Base-by-base conservation (phyloP, 2,113 vertebrate genomes). In the Morone saxatilis region DNA sequence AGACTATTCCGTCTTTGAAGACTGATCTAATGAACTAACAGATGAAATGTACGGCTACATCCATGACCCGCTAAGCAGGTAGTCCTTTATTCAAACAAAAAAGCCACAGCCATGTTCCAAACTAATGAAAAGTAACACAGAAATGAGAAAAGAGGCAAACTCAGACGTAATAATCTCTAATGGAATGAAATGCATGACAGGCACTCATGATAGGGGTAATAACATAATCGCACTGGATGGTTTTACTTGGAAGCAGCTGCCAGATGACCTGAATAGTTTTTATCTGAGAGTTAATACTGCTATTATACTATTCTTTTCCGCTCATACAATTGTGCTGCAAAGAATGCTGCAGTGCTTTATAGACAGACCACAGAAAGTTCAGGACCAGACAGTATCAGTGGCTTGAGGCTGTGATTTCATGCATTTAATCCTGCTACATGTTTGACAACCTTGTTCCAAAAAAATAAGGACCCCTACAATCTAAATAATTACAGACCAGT, bases 221-320 rank as follows among this genome's bases (percentile, higher is more conserved):
- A 62, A 70, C 5, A 70, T 69, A 63, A 86, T 79, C 31, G 57
- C 16, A 60, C 4, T 22, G 47, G 12, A 60, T 40, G 43, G 62
- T 4, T 83, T 81, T 50, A 53, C 57, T 19, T 83, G 2, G 0
- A 41, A 20, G 76, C 72, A 61, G 51, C 67, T 89, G 38, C 51
- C 16, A 0, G 45, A 47, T 54, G n/a, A 78, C 54, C 53, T 56
- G 31, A 5, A 78, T 41, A 25, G 14, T 19, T 79, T 31, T 19
- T 75, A 67, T 75, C 57, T 68, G 19, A 0, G 8, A 60, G 66
- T 36, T 83, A 53, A 73, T 50, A 14, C 62, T 67, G 60, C 31
- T 41, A 8, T 78, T 50, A 50, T 62, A n/a, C 1, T 60, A 1
- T 0, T 14, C 19, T 63, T 31, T 4, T 36, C 43, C 20, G 43